A percentile compares a stretch with the other conserved stretches of the same genome.
Evolutionary conservation across 2,888 invertebrate species (phyloP).

Genomic region (Iselma pallidipennis): DNA sequence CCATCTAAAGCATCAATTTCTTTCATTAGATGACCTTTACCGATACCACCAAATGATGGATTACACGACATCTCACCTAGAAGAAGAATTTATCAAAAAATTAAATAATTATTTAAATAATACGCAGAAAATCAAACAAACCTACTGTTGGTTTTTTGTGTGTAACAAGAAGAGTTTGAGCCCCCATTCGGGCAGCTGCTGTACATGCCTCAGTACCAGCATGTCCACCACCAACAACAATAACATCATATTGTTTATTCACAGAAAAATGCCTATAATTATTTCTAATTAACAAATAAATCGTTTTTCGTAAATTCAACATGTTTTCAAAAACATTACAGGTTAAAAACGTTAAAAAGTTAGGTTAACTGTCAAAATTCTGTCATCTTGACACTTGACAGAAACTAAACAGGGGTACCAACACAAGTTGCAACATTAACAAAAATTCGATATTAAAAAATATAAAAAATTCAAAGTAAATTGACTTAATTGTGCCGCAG

Average conservation of each 20-base stretch:
- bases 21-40: slow-evolving; percentile 85
- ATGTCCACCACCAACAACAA: slow-evolving; percentile 90
- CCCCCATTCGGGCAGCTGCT: slow-evolving; percentile 83
- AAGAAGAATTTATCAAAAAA: slow-evolving; percentile 23
- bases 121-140: slow-evolving; percentile 38
- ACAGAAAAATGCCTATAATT: not conserved
- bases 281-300: not conserved
- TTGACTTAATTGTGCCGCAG: too few species aligned
- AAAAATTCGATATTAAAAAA: too few species aligned
- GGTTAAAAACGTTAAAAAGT: not conserved
- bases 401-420: not conserved
- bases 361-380: not conserved
- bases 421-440: too few species aligned
- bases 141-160: slow-evolving; percentile 84
- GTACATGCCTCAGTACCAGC: slow-evolving; percentile 88
- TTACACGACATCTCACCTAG: slow-evolving; percentile 92
- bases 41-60: slow-evolving; percentile 91
- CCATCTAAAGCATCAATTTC: slow-evolving; percentile 91
- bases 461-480: too few species aligned
- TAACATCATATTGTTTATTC: slow-evolving; percentile 64
- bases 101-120: not conserved
- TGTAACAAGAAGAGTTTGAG: slow-evolving; percentile 76
- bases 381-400: not conserved
- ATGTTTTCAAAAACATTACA: not conserved
- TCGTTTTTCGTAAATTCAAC: not conserved